Evolutionary conservation across 2,113 vertebrate species (phyloP), one percentile per base, ranked within the genome.

Genomic region (Scophthalmus maximus): DNA sequence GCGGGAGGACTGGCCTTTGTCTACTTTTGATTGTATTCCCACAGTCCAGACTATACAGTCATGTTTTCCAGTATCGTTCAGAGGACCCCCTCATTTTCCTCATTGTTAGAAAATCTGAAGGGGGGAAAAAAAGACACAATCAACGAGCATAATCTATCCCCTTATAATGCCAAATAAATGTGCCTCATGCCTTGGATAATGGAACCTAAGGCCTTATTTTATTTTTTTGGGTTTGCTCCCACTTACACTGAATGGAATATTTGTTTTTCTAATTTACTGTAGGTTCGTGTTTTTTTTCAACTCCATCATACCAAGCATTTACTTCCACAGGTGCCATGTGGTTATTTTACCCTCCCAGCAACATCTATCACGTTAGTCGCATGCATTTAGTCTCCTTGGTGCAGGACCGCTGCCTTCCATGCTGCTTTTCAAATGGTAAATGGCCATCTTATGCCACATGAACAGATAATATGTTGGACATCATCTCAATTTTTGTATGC

Each of bases 11-110:
- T 73, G 75, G 76, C 71, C 85, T 89, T 89, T 89, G 86, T 91
- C 89, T 89, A 12, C 84, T 68, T 71, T 53, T 76, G 82, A 87
- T 87, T 83, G 70, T 84, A 77, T 88, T 89, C 83, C 85, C 79
- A 86, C 85, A 77, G 75, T 87, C 70, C 80, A 76, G 72, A 76
- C 81, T 55, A 63, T 62, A 49, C 65, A 53, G 87, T 87, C 83
- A 83, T 87, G 80, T 82, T 89, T 88, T 85, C 83, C 85, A 83
- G 76, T 62, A 60, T 81, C 59, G 1, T 64, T 79, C 81, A 76
- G 82, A 86, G 72, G 73, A 79, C 80, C 73, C 58, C 51, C 58
- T 30, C 26, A 32, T 66, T 76, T 57, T 75, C 58, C 53, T 58
- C 42, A 44, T 47, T 27, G 29, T 63, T 69, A 20, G 22, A 76